These are phyloP conservation scores for Ooceraea biroi DNA, from an alignment of 1,140 invertebrate species.

Conservation along the genomic window DNA sequence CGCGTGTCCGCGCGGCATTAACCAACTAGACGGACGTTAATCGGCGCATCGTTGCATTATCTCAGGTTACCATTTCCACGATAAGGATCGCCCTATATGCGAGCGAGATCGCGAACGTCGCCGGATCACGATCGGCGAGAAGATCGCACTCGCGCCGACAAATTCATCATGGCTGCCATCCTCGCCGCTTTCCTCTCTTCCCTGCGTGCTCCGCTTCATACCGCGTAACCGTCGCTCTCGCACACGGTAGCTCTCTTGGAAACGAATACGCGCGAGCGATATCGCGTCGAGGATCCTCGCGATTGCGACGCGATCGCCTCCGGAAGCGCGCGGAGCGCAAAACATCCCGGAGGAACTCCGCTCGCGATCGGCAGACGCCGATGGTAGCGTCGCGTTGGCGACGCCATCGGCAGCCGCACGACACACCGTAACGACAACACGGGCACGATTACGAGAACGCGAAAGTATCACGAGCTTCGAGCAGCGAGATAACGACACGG, in stretches of 20 bases:
- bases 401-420: slow-evolving; percentile 64
- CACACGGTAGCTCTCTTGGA: slow-evolving; percentile 1
- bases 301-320: slow-evolving; percentile 1
- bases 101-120: not conserved
- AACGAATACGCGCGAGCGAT: not conserved
- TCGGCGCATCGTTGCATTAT: not conserved
- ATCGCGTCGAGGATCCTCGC: not conserved
- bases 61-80: not conserved
- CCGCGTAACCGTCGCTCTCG: not conserved
- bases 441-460: not conserved
- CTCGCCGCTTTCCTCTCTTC: slow-evolving; percentile 50
- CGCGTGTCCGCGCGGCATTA: not conserved
- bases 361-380: slow-evolving; percentile 33
- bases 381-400: slow-evolving; percentile 64
- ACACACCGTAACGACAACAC: not conserved
- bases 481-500: not conserved
- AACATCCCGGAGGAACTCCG: not conserved
- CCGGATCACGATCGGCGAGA: slow-evolving; percentile 50
- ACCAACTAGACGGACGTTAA: not conserved
- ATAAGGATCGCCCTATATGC: not conserved
- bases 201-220: not conserved
- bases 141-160: slow-evolving; percentile 61
- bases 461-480: too few relatives aligned
- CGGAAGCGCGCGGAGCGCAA: not conserved
- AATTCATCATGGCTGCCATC: slow-evolving; percentile 71